Evolutionary conservation across 2,113 vertebrate genomes (phyloP).

Genomic region (Haemorhous mexicanus): DNA sequence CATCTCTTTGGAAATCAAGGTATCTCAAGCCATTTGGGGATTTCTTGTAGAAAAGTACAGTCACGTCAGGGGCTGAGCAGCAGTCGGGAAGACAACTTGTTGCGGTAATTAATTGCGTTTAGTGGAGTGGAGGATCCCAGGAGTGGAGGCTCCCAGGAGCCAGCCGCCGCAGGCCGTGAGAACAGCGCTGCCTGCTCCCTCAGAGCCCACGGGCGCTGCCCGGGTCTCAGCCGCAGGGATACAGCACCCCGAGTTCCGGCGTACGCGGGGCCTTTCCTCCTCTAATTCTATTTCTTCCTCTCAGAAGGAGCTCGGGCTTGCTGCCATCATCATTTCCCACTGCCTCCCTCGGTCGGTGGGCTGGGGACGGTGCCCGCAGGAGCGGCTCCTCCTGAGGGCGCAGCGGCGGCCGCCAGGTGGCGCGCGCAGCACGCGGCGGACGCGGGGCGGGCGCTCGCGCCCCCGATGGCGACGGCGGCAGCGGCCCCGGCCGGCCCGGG

Average conservation of each 20-base stretch:
- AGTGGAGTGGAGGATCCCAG: not conserved
- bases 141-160: not conserved
- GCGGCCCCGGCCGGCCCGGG: too few relatives aligned
- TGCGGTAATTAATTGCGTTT: rapidly evolving
- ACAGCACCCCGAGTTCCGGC: too few relatives aligned
- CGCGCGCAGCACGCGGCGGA: not conserved
- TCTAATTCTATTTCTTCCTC: not conserved
- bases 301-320: not conserved
- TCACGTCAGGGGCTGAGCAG: not conserved
- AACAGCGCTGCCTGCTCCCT: rapidly evolving
- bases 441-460: rapidly evolving
- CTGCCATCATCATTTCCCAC: rapidly evolving
- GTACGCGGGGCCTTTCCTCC: rapidly evolving
- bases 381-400: too few relatives aligned
- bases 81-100: not conserved
- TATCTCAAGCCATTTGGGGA: rapidly evolving
- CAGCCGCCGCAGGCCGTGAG: too few relatives aligned
- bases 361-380: rapidly evolving
- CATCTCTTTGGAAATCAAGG: not conserved
- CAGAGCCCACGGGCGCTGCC: rapidly evolving
- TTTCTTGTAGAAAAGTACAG: not conserved
- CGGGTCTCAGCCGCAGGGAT: rapidly evolving
- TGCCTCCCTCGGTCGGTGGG: rapidly evolving
- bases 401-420: not conserved
- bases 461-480: too few relatives aligned